Evolutionary conservation across 2,113 vertebrate species (phyloP), one percentile per base, ranked within the genome.

Genomic region (Sula dactylatra): DNA sequence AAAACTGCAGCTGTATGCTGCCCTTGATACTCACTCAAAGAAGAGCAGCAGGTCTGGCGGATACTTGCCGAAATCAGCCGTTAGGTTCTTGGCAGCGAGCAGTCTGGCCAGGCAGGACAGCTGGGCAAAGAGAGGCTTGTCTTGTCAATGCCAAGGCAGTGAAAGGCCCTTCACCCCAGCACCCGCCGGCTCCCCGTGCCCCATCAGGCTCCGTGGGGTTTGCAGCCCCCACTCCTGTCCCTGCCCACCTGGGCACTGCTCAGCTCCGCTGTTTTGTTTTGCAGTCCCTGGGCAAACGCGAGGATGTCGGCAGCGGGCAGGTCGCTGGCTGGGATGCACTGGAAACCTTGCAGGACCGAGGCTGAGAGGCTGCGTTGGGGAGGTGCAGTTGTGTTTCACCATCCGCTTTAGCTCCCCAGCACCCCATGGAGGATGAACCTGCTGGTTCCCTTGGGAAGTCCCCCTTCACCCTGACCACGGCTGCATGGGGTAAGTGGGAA

Each of bases 21-120:
- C 74, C 20, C 24, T 12, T 3, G 9, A 2, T 74, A 94, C 98
- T 98, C 94, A 98, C 97, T 94, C 55, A 6, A 97, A 97, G 95
- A 98, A 98, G 61, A 98, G 98, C 50, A 98, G 92, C 65, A 98
- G 94, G 42, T 97, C 85, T 0, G 97, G 82, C 0, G 97, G 97
- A 34, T 96, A 96, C 24, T n/a, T 16, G 9, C 9, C 0, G 3
- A 97, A 96, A 82, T 97, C 69, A 0, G 61, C 87, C 14, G 96
- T 97, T 64, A 97, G 91, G 72, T 96, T 94, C 21, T 42, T 95
- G 44, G 10, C 70, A 4, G 84, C 4, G 1, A 95, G 98, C 9
- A 98, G 94, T 81, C 91, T 94, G 67, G 98, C 98, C 94, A 98
- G 86, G 91, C 98, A 98, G 86, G 98, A 98, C 70, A 98, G 97